Evolutionary conservation across 2,797 vertebrate species (phyloP).

Genomic region (Triplophysa bombifrons): DNA sequence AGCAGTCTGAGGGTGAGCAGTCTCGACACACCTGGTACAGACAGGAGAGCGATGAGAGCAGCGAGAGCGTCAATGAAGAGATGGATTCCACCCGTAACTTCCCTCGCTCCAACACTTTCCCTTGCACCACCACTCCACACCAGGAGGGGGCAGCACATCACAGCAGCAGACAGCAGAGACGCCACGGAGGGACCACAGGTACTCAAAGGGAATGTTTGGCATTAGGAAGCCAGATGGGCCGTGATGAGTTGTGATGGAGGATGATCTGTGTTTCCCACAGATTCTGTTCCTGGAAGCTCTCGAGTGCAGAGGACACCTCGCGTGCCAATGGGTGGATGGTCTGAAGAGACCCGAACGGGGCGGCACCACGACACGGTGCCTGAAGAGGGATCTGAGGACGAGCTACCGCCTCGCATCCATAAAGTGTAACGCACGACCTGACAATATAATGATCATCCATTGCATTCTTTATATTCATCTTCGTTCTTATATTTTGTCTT

Average conservation of each 20-base stretch:
- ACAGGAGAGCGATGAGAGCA: conserved; percentile 94
- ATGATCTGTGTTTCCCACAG: conserved; percentile 51
- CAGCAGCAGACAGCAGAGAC: conserved; percentile 74
- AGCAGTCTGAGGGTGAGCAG: conserved; percentile 87
- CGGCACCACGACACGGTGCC: conserved; percentile 88
- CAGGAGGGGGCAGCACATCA: conserved; percentile 80
- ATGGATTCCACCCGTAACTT: conserved; percentile 68
- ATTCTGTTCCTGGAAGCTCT: conserved; percentile 61
- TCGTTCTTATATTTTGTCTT: conserved; percentile 39
- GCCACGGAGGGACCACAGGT: conserved; percentile 83
- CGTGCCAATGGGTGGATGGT: conserved; percentile 94
- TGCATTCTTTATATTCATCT: background rate
- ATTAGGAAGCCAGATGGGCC: background rate
- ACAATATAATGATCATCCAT: background rate
- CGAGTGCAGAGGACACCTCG: conserved; percentile 84
- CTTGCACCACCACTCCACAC: conserved; percentile 70
- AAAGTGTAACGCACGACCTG: conserved; percentile 77
- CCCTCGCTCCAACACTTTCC: conserved; percentile 86
- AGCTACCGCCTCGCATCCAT: conserved; percentile 91
- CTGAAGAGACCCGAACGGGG: conserved; percentile 81
- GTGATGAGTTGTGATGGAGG: background rate
- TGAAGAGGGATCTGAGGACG: conserved; percentile 93
- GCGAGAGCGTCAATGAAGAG: conserved; percentile 88
- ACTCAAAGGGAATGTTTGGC: conserved; percentile 3
- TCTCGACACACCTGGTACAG: conserved; percentile 96